These are phyloP conservation scores for Drosophila kepulauana DNA, from an alignment of 1,140 invertebrate genomes.

Conservation along the genomic window DNA sequence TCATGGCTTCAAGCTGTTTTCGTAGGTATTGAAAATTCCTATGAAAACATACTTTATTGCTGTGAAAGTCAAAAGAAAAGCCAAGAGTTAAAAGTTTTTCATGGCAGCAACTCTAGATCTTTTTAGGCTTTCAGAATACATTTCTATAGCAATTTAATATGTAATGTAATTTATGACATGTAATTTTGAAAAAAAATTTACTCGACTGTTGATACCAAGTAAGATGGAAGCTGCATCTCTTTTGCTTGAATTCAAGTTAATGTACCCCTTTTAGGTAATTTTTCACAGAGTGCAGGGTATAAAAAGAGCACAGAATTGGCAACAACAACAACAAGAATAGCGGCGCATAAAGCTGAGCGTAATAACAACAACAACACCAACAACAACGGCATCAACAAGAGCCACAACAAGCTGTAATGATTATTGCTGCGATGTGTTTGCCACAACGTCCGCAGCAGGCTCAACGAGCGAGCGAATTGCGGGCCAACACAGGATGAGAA, in stretches of 20 bases:
- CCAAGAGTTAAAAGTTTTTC: no score
- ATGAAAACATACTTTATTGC: no score
- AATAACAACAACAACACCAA: constrained; percentile 63
- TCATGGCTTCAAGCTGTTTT: no score
- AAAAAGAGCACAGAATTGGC: constrained; percentile 7
- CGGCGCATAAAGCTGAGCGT: constrained; percentile 64
- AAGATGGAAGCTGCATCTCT: no score
- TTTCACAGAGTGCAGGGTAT: neutral
- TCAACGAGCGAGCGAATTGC: constrained; percentile 17
- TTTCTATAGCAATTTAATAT: neutral
- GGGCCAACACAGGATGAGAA: neutral
- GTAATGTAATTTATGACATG: no score
- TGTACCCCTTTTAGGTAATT: neutral
- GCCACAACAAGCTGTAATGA: constrained; percentile 78
- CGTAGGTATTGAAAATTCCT: no score
- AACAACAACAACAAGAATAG: constrained; percentile 18
- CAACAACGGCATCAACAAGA: constrained; percentile 44
- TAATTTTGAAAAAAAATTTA: no score
- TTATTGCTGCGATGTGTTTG: constrained; percentile 80
- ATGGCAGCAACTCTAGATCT: neutral
- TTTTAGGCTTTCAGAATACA: no score
- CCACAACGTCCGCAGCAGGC: constrained; percentile 67
- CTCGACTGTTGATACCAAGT: no score
- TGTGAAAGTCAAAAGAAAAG: no score
- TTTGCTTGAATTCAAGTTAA: neutral